Evolutionary conservation across 2,888 invertebrate species (phyloP).

Genomic region (Acleris laterana): DNA sequence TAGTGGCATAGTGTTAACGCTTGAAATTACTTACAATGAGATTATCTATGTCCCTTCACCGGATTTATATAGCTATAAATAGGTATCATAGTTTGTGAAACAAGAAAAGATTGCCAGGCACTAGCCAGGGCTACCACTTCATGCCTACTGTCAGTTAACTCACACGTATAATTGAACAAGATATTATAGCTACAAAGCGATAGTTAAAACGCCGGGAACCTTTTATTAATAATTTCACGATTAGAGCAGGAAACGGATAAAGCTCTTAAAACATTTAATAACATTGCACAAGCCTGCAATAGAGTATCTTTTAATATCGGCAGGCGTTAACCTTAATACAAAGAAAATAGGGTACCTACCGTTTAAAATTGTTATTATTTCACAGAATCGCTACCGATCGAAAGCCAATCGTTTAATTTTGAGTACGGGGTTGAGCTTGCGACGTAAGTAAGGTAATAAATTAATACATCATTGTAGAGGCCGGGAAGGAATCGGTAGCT

Average conservation of each 20-base stretch:
- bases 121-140: conserved; percentile 49
- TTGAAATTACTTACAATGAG: neutral
- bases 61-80: conserved; percentile 49
- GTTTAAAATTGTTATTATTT: too few species aligned
- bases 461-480: too few species aligned
- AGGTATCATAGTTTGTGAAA: conserved; percentile 41
- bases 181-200: conserved; percentile 47
- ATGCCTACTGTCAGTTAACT: conserved; percentile 33
- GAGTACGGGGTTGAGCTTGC: too few species aligned
- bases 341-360: too few species aligned
- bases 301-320: too few species aligned
- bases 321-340: too few species aligned
- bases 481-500: too few species aligned
- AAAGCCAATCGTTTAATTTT: too few species aligned
- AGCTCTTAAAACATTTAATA: conserved; percentile 13
- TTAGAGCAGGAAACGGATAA: conserved; percentile 37
- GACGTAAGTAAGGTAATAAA: too few species aligned
- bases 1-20: too few species aligned
- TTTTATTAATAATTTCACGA: conserved; percentile 71
- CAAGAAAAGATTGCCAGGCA: conserved; percentile 55
- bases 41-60: neutral
- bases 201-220: conserved; percentile 52
- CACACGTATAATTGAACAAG: conserved; percentile 41
- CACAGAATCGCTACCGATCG: too few species aligned
- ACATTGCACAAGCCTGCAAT: neutral